Evolutionary conservation across 2,113 vertebrate genomes (phyloP), one percentile per base, ranked within the genome.

Genomic region (Phyllostomus hastatus): DNA sequence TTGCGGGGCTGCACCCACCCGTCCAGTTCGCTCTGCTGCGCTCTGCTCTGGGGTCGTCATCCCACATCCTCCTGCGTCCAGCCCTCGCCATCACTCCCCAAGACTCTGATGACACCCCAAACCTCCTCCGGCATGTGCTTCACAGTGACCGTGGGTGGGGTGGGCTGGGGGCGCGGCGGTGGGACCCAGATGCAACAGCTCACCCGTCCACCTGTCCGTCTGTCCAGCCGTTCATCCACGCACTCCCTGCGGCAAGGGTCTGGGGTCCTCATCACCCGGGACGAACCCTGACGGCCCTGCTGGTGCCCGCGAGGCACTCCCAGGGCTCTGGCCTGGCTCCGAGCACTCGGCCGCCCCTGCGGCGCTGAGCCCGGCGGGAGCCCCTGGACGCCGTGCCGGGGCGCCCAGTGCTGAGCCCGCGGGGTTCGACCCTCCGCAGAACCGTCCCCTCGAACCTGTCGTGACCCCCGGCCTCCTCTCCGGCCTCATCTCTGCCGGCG

Each of bases 11-110:
- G 16, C 26, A 4, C 31, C 14, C 2, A 8, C 15, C 8, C 0
- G 12, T 17, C 4, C 3, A 0, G 31, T 17, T 38, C 2, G 0
- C 11, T 15, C 9, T 26, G 38, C n/a, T n/a, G n/a, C n/a, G n/a
- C 33, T 19, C 52, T 8, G 11, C 38, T 16, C 52, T 1, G 31
- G 6, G 50, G 48, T 4, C 17, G 5, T 16, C 11, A 10, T 9
- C 10, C n/a, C 48, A 19, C 0, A 1, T 5, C 10, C 66, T 6
- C 46, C 64, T 15, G 43, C 2, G 4, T 19, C 35, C 46, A 7
- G 7, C 35, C 28, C 15, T 50, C 48, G 5, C 33, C 20, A 0
- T 5, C 22, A 4, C 59, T 26, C 31, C 11, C 31, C 22, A 0
- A 1, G 6, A 22, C 11, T 10, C 22, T 73, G 9, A 3, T 0